Percentiles rank a stretch among this genome's conserved stretches.
phyloP scores from a whole-genome alignment of 2,113 vertebrate genomes.

The Xyliphius kryptos region DNA sequence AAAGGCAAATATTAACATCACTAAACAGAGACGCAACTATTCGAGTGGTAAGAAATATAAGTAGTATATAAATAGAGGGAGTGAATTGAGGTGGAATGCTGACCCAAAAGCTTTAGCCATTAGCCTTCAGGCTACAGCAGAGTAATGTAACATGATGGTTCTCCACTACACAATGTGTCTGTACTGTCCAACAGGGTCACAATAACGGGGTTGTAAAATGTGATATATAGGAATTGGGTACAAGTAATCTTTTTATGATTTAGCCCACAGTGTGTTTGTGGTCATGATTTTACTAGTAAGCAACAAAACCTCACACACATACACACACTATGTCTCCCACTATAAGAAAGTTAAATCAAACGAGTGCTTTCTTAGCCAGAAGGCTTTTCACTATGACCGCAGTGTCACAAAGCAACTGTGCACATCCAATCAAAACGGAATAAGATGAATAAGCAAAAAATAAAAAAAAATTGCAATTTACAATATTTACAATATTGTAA shows the following conservation, averaged over 20 bases:
- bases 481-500: no score
- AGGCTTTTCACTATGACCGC: conserved; percentile 19
- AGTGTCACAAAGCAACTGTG: conserved; percentile 16
- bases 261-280: no score
- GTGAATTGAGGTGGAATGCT: conserved; percentile 12
- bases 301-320: not conserved
- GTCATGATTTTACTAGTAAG: not conserved
- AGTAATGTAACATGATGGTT: not conserved
- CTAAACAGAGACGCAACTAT: no score
- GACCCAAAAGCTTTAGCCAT: conserved; percentile 2
- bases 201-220: no score
- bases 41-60: not conserved
- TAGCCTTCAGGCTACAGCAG: conserved; percentile 5
- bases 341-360: not conserved
- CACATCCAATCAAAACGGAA: not conserved
- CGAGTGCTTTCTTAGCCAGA: not conserved
- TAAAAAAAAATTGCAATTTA: no score
- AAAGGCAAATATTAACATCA: no score
- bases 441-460: not conserved
- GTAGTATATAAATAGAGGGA: not conserved
- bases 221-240: no score
- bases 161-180: no score
- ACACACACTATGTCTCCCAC: not conserved
- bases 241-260: no score
- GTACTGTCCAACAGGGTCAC: no score